These are phyloP conservation scores for Macrobrachium nipponense DNA, from an alignment of 1,140 invertebrate genomes.

Conservation along the genomic window DNA sequence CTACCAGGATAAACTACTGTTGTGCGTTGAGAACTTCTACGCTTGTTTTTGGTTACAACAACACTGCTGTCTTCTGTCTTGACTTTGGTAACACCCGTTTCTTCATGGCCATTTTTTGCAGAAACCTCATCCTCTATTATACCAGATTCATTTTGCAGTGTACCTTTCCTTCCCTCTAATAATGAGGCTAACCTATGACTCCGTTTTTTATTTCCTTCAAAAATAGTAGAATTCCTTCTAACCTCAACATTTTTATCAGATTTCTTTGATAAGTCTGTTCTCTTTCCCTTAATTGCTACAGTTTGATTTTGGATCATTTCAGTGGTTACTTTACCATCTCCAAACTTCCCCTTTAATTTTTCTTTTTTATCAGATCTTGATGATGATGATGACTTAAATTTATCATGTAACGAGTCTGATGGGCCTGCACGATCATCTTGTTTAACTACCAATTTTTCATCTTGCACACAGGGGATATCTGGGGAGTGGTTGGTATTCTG, in stretches of 20 bases:
- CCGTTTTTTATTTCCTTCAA: conserved; percentile 39
- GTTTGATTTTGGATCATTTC: conserved; percentile 22
- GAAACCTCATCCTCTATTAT: conserved; percentile 39
- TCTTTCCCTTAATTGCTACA: background rate
- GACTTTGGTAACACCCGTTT: conserved; percentile 7
- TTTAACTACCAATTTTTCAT: conserved; percentile 29
- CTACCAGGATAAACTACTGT: conserved; percentile 23
- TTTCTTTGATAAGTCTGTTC: conserved; percentile 21
- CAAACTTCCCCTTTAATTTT: conserved; percentile 23
- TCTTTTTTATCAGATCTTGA: conserved; percentile 1
- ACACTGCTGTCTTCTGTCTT: conserved; percentile 29
- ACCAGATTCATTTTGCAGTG: conserved; percentile 29
- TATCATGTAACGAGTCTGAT: conserved; percentile 19
- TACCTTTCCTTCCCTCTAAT: conserved; percentile 36
- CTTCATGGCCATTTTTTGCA: conserved; percentile 57
- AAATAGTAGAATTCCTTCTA: conserved; percentile 10
- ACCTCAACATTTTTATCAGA: conserved; percentile 36
- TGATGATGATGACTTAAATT: background rate
- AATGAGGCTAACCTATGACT: conserved; percentile 29
- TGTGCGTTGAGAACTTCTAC: conserved; percentile 39
- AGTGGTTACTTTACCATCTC: conserved; percentile 43
- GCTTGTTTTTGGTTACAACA: conserved; percentile 36
- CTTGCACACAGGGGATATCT: background rate
- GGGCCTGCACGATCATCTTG: conserved; percentile 40
- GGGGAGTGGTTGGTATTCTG: conserved; percentile 6